Base-by-base conservation (phyloP, 2,888 invertebrate genomes). In the Protophormia terraenovae region DNA sequence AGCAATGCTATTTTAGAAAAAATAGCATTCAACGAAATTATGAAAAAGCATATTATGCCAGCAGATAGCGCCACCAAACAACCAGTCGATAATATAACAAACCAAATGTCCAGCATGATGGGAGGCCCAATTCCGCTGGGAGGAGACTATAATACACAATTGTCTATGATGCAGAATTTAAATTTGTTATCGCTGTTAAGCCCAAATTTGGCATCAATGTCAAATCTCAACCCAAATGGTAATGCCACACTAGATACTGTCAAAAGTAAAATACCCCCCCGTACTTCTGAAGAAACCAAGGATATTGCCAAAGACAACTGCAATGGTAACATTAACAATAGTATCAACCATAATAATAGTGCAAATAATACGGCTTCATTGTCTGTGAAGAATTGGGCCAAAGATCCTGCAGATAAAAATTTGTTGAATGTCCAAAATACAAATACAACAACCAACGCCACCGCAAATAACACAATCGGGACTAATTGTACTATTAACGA, bases 121-220 rank as follows among this genome's bases (percentile, higher is more conserved):
- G 64, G 35, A 12, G 16, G 50, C 0, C 16, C 19, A 1, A 47
- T 67, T 47, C 88, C 90, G 0, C 86, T 93, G 92, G 79, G 92
- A 93, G 81, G 94, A 93, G 72, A 93, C 93, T 89, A 94, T 8
- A 66, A 24, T 93, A 89, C 94, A 93, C 89, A 94, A 93, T 88
- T 94, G 93, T 88, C 93, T 3, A 88, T 94, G 86, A 94, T 94
- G 29, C 94, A 94, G 64, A 94, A 94, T 87, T 87, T 92, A 3
- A 94, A 94, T 47, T 90, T 94, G 29, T 93, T 94, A 83, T 94
- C 94, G 16, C 93, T 94, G 86, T 92, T 95, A 4, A 94, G 94
- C 89, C 89, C 91, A 1, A 91, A 89, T 78, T 60, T 91, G 53
- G 87, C 90, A 0, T 79, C 89, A 14, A 86, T 88, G 87, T 82